phyloP scores from a whole-genome alignment of 92 coral and sea anemone species.

The Pocillopora meandrina region DNA sequence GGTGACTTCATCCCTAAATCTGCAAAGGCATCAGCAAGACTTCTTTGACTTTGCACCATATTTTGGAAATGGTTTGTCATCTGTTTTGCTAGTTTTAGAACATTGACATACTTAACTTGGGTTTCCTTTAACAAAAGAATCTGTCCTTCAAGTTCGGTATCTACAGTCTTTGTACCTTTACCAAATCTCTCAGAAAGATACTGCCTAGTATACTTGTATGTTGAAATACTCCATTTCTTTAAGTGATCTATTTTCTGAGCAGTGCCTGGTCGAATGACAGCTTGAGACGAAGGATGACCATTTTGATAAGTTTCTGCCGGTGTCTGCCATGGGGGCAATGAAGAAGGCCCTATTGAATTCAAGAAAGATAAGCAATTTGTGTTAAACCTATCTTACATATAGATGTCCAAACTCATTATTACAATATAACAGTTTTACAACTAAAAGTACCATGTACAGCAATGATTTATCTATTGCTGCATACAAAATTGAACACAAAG shows the following conservation, averaged over 20 bases:
- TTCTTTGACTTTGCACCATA: slow-evolving; percentile 88
- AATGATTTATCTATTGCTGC: too few relatives aligned
- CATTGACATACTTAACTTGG: slow-evolving; percentile 78
- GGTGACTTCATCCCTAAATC: slow-evolving; percentile 98
- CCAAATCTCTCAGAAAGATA: slow-evolving; percentile 97
- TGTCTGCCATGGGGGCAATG: slow-evolving; percentile 35
- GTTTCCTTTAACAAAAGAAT: slow-evolving; percentile 89
- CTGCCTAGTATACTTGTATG: slow-evolving; percentile 97
- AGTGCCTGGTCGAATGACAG: slow-evolving; percentile 76
- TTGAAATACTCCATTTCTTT: slow-evolving; percentile 98
- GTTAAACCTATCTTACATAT: not conserved
- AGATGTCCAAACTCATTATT: not conserved
- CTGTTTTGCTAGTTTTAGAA: slow-evolving; percentile 88
- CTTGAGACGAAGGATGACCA: slow-evolving; percentile 49
- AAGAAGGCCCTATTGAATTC: slow-evolving; percentile 27
- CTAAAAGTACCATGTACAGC: too few relatives aligned
- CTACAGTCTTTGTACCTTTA: slow-evolving; percentile 96
- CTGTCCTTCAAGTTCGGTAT: slow-evolving; percentile 95
- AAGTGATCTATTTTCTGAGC: slow-evolving; percentile 88
- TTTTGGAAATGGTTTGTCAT: slow-evolving; percentile 87
- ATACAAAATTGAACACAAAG: too few relatives aligned
- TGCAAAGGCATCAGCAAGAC: slow-evolving; percentile 86
- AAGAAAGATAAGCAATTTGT: not conserved
- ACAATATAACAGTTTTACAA: not conserved
- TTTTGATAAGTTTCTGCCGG: slow-evolving; percentile 42